Evolutionary conservation across 2,113 vertebrate species (phyloP).

Genomic region (Eleginops maclovinus): DNA sequence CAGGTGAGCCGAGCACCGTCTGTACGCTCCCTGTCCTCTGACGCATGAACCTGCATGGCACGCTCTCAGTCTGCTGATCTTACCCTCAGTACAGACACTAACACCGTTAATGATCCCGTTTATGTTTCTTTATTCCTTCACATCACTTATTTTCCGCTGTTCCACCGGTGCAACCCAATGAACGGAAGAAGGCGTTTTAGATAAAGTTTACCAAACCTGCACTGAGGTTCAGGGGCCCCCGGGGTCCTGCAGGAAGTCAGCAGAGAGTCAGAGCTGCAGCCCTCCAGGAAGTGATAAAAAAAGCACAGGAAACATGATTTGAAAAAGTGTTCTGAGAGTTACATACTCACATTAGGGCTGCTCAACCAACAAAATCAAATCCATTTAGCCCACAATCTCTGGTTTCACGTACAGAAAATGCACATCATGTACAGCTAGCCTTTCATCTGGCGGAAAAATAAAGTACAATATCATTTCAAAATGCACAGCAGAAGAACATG

Average conservation of each 20-base stretch:
- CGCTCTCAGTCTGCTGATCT: neutral
- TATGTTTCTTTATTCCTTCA: no score
- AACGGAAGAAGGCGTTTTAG: neutral
- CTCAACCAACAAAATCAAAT: neutral
- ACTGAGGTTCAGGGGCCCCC: neutral
- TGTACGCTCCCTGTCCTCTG: no score
- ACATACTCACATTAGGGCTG: neutral
- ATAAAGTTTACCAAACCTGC: neutral
- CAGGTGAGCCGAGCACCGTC: constrained; percentile 84
- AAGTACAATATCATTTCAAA: neutral
- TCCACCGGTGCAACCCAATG: neutral
- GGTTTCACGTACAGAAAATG: neutral
- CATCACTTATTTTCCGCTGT: neutral
- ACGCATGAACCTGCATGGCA: constrained; percentile 45
- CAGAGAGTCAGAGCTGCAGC: neutral
- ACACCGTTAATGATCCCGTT: neutral
- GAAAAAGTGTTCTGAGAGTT: neutral
- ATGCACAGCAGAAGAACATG: neutral
- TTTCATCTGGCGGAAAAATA: neutral
- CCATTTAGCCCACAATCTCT: neutral
- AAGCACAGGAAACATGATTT: constrained; percentile 10
- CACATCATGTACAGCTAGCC: no score
- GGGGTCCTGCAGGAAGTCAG: neutral
- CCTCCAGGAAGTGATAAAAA: neutral
- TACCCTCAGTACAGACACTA: neutral